These are phyloP conservation scores for Eristalis tenax DNA, from an alignment of 2,888 invertebrate genomes.

Conservation along the genomic window DNA sequence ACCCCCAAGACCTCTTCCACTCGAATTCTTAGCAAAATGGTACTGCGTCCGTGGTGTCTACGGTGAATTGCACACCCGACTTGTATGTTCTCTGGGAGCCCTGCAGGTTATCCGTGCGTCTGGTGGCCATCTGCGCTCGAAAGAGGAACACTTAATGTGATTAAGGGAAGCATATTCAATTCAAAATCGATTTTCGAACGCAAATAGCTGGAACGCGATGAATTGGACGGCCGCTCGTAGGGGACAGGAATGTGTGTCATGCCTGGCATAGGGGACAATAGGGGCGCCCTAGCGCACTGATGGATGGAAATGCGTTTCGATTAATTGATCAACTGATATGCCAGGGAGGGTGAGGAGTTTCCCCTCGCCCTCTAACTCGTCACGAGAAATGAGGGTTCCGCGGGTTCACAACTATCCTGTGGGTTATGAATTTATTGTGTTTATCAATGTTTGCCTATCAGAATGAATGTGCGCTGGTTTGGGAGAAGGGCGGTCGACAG, in stretches of 20 bases:
- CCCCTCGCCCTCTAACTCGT: neutral
- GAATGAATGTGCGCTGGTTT: constrained; percentile 41
- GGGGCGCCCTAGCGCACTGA: constrained; percentile 31
- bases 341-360: constrained; percentile 2
- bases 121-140: constrained; percentile 21
- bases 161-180: constrained; percentile 3
- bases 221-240: constrained; percentile 17
- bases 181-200: constrained; percentile 38
- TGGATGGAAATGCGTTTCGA: constrained; percentile 49
- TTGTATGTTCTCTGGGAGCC: neutral
- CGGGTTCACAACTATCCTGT: constrained; percentile 13
- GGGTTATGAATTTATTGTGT: constrained; percentile 47
- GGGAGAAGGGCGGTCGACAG: constrained; percentile 4
- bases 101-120: constrained; percentile 20
- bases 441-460: constrained; percentile 51
- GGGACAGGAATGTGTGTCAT: constrained; percentile 1
- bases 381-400: constrained; percentile 43
- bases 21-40: neutral
- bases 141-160: constrained; percentile 11
- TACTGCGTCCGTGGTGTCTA: neutral
- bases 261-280: constrained; percentile 19
- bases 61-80: neutral
- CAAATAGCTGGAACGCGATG: constrained; percentile 24
- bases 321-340: constrained; percentile 53
- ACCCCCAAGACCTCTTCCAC: neutral